Evolutionary conservation across 2,113 vertebrate genomes (phyloP).

Genomic region (Amblyopsis rosae): DNA sequence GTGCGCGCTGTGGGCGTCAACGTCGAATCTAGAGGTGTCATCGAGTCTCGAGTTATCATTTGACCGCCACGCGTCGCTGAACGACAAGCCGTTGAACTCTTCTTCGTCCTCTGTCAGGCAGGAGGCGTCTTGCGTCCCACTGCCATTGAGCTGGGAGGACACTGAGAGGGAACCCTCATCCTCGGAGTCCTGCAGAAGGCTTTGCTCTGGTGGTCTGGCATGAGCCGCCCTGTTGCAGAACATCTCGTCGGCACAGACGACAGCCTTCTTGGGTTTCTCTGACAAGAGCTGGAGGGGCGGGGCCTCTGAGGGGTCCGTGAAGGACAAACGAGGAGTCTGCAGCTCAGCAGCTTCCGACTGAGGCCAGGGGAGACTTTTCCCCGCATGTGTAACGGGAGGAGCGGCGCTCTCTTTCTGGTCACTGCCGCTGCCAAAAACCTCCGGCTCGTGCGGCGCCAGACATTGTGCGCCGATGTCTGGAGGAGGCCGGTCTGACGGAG

Average conservation of each 20-base stretch:
- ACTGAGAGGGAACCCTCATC: constrained; percentile 31
- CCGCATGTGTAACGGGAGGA: constrained; percentile 33
- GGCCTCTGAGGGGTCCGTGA: constrained; percentile 28
- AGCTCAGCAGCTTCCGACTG: constrained; percentile 32
- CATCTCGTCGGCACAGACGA: constrained; percentile 27
- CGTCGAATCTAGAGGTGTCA: constrained; percentile 28
- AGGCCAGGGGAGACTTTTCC: constrained; percentile 26
- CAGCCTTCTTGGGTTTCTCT: constrained; percentile 26
- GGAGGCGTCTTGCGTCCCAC: constrained; percentile 20
- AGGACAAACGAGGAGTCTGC: constrained; percentile 22
- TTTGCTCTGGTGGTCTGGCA: constrained; percentile 25
- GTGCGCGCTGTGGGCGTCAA: constrained; percentile 26
- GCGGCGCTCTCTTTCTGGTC: constrained; percentile 13
- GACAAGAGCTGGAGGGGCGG: neutral
- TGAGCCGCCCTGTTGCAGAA: constrained; percentile 23
- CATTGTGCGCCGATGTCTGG: constrained; percentile 18
- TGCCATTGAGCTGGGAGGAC: constrained; percentile 39
- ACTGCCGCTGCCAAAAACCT: constrained; percentile 23
- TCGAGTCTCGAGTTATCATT: constrained; percentile 33
- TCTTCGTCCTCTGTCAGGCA: constrained; percentile 26
- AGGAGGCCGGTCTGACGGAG: constrained; percentile 19
- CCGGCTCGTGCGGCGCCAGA: constrained; percentile 40
- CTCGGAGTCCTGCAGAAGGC: constrained; percentile 30
- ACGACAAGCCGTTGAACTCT: constrained; percentile 44
- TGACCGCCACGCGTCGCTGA: constrained; percentile 31